Evolutionary conservation across 2,113 vertebrate genomes (phyloP).

Genomic region (Peromyscus polionotus): DNA sequence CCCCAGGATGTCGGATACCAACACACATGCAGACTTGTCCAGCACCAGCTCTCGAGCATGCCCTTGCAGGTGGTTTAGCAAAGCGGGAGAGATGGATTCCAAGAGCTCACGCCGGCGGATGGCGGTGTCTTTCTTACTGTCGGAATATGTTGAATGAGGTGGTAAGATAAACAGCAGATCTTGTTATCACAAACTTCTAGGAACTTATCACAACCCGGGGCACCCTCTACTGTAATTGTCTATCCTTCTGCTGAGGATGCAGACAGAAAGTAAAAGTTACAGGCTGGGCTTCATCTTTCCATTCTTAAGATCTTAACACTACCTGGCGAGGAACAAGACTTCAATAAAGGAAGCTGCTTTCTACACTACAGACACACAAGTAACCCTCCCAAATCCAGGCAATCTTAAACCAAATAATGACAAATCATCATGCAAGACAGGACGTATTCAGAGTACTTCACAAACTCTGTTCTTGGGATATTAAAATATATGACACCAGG

Average conservation of each 20-base stretch:
- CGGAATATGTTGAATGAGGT: neutral
- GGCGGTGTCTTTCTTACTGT: conserved; percentile 94
- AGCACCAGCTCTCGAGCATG: conserved; percentile 90
- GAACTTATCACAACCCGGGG: neutral
- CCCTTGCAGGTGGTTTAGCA: conserved; percentile 91
- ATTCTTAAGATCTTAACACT: neutral
- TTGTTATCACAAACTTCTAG: neutral
- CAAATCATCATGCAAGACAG: neutral
- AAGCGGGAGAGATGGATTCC: conserved; percentile 91
- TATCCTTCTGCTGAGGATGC: neutral
- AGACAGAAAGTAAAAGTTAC: neutral
- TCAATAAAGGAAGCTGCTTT: neutral
- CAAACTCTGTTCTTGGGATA: neutral
- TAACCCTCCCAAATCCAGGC: no score
- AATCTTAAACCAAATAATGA: neutral
- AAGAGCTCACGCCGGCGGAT: conserved; percentile 92
- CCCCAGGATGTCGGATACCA: conserved; percentile 92
- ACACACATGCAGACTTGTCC: conserved; percentile 92
- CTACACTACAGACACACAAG: neutral
- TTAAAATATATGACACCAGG: neutral
- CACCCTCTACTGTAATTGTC: neutral
- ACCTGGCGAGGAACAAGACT: neutral
- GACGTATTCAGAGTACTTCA: neutral
- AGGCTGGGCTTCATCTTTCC: neutral
- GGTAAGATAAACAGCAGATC: conserved; percentile 8